Evolutionary conservation across 2,888 invertebrate species (phyloP), one percentile per base, ranked within the genome.

Genomic region (Norana najaformis): DNA sequence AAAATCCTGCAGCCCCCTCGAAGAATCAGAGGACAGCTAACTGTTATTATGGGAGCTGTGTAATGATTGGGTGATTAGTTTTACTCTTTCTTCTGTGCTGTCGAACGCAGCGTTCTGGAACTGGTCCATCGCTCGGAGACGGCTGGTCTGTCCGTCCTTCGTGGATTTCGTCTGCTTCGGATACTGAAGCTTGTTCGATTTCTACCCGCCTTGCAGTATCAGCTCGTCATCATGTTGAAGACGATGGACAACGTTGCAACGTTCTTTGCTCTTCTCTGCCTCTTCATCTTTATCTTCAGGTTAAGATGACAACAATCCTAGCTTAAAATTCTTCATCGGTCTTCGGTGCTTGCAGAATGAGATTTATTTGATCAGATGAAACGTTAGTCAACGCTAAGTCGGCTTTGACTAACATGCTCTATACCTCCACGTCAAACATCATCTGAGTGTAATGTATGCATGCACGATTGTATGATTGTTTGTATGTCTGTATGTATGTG

Each of bases 211-310:
- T 96, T 99, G 92, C 96, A 99, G 90, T 96, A 99, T 89, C 99
- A 99, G 95, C 96, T 99, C 90, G 98, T 99, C 95, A 99, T 99
- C 92, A 99, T 99, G 99, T 96, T 99, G 91, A 96, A 98, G 93
- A 99, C 99, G 88, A 99, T 99, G 98, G 99, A 99, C 96, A 99
- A 99, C 95, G 99, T 99, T 91, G 99, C 99, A 91, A 97, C 99
- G 93, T 99, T 99, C 96, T 99, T 99, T 96, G 99, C 99, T 90
- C 97, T 99, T 91, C 97, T 99, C 93, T 97, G 99, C 93, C 96
- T 99, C 91, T 99, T 99, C 96, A 99, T 99, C 95, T 99, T 99
- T 96, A 99, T 99, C 96, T 99, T 99, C 97, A 99, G 99, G 99
- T 99, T 30, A 69, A n/a, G 69, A 69, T 69, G 11, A 69, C 6